Base-by-base conservation (phyloP, 2,113 vertebrate species). In the Calyptomena viridis region DNA sequence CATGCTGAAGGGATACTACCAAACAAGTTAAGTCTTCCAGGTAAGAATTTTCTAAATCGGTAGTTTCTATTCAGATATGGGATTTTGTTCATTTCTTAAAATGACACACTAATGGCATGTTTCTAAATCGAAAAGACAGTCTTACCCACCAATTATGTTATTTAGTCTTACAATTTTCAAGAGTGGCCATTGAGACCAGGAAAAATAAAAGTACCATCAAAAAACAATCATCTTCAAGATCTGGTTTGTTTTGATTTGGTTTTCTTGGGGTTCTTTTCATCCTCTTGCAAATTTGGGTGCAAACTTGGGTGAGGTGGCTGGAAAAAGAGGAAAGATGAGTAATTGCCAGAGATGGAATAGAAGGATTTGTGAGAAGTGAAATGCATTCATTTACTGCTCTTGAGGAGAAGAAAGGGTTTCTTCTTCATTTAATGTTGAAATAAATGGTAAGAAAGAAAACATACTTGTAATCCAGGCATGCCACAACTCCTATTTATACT, bases 21-120 rank as follows among this genome's bases (percentile, higher is more conserved):
- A 46, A 96, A 89, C 64, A 92, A 96, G 53, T 52, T 87, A 44
- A 83, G 58, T 95, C 85, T 93, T 96, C 79, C 97, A 97, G 98
- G 98, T 98, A 87, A 96, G 96, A 84, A 55, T 49, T 83, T 85
- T 86, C 20, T 59, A 37, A 53, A 55, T 55, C 2, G 4, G 17
- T 73, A 4, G 11, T 66, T 90, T 53, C 16, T 9, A 22, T 72
- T 63, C 2, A 52, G 6, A 21, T 63, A 35, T 60, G 25, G 5
- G 9, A 27, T 76, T 88, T 94, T 69, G 8, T 75, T 87, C 0
- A 21, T 58, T 75, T 76, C 30, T 78, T 81, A 62, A 25, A 75
- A n/a, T 53, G 53, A 28, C 47, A 30, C 21, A 13, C 5, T 9
- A n/a, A 7, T 42, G 39, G 18, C 11, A 5, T 2, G 4, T 76